phyloP scores from a whole-genome alignment of 1,140 invertebrate genomes.

The Semibalanus balanoides region DNA sequence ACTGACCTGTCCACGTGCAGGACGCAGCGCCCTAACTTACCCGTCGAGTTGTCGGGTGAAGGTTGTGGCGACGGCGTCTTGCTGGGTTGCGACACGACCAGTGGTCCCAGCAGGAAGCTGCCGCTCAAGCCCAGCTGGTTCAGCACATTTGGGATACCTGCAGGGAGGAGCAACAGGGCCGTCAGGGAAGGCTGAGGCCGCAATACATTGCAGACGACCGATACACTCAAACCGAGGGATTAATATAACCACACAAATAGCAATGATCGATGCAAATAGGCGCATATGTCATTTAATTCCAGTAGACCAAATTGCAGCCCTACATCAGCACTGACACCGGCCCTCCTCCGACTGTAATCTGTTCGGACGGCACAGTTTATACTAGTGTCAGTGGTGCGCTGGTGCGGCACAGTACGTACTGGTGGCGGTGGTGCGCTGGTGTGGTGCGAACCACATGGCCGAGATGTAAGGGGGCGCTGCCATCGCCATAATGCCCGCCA shows the following conservation, averaged over 20 bases:
- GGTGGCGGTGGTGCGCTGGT: conserved; percentile 27
- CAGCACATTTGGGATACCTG: conserved; percentile 12
- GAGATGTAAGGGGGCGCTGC: conserved; percentile 26
- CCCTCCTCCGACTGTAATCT: too few species aligned
- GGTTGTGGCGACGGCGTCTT: not conserved
- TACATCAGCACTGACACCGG: too few species aligned
- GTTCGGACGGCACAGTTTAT: not conserved
- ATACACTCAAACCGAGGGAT: too few species aligned
- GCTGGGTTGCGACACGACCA: conserved; percentile 10
- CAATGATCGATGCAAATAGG: too few species aligned
- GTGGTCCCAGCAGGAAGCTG: conserved; percentile 14
- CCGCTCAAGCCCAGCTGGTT: conserved; percentile 14
- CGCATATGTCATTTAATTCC: too few species aligned
- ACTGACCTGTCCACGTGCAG: too few species aligned
- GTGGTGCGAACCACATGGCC: conserved; percentile 28
- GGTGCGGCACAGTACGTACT: not conserved
- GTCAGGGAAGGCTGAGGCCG: too few species aligned
- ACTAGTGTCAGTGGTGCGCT: too few species aligned
- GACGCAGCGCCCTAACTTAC: not conserved
- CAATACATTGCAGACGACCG: too few species aligned
- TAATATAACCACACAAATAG: too few species aligned
- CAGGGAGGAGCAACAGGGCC: not conserved
- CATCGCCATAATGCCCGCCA: conserved; percentile 27
- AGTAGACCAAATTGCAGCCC: too few species aligned
- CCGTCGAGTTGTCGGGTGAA: too few species aligned